Conservation (phyloP, 2,888 invertebrate species). For the Drosophila tripunctata region DNA sequence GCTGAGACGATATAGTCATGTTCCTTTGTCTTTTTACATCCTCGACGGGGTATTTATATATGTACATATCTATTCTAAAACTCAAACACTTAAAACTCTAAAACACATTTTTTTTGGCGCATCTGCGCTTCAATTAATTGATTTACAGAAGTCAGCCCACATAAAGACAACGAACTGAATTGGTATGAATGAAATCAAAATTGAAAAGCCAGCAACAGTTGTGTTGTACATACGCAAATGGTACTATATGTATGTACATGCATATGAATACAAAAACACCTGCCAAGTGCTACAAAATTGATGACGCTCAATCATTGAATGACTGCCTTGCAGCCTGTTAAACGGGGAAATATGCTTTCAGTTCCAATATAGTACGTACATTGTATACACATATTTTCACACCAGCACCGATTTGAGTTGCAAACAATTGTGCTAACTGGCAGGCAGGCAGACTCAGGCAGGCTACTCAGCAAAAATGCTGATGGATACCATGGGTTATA, state of each 20-base stretch:
- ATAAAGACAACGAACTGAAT: constrained; percentile 52
- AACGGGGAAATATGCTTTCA: constrained; percentile 48
- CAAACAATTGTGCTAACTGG: constrained; percentile 61
- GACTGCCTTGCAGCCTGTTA: constrained; percentile 73
- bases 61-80: not conserved
- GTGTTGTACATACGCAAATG: constrained; percentile 39
- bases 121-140: constrained; percentile 12
- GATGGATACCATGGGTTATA: constrained; percentile 1
- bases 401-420: constrained; percentile 63
- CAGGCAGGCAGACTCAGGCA: constrained; percentile 33
- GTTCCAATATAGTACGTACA: too few species aligned
- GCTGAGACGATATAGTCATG: too few species aligned
- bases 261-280: constrained; percentile 20
- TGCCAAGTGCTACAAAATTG: constrained; percentile 47
- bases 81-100: not conserved
- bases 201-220: constrained; percentile 68
- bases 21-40: too few species aligned
- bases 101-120: not conserved
- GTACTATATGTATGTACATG: constrained; percentile 10
- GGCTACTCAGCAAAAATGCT: constrained; percentile 5
- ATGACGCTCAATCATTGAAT: constrained; percentile 55
- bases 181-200: constrained; percentile 65
- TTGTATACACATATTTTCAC: constrained; percentile 54
- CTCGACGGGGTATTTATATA: too few species aligned
- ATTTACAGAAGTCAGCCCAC: constrained; percentile 23